phyloP scores from a whole-genome alignment of 2,888 invertebrate species.

The Pheosia gnoma region DNA sequence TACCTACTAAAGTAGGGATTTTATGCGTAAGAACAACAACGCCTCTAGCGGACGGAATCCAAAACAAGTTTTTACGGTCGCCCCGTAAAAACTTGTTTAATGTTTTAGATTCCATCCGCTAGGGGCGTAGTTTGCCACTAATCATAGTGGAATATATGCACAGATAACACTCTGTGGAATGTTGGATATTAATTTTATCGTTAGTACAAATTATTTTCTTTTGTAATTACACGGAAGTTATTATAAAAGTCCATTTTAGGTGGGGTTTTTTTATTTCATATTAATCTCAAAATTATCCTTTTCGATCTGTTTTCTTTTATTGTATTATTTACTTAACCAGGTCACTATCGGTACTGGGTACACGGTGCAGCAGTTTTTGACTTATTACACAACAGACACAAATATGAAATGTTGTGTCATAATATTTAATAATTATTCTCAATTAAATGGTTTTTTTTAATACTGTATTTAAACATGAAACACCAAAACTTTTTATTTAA shows the following conservation, averaged over 20 bases:
- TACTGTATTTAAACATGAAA: constrained; percentile 2
- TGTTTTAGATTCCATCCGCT: background rate
- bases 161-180: background rate
- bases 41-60: too few species aligned
- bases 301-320: background rate
- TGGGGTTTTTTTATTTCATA: background rate
- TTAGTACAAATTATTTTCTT: constrained; percentile 38
- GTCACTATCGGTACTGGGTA: too few species aligned
- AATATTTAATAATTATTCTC: too few species aligned
- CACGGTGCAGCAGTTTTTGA: background rate
- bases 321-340: too few species aligned
- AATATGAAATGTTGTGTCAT: constrained; percentile 4
- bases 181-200: constrained; percentile 19
- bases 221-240: background rate
- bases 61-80: too few species aligned
- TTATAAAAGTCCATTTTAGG: background rate
- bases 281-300: background rate
- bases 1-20: constrained; percentile 5
- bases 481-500: constrained; percentile 13
- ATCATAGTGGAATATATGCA: constrained; percentile 1
- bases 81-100: background rate
- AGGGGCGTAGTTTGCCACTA: background rate
- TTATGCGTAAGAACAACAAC: too few species aligned
- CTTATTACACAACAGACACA: background rate
- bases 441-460: too few species aligned